Percentiles rank a stretch among this genome's conserved stretches.
Evolutionary conservation across 2,888 invertebrate genomes (phyloP).

Genomic region (Smittia aterrima): DNA sequence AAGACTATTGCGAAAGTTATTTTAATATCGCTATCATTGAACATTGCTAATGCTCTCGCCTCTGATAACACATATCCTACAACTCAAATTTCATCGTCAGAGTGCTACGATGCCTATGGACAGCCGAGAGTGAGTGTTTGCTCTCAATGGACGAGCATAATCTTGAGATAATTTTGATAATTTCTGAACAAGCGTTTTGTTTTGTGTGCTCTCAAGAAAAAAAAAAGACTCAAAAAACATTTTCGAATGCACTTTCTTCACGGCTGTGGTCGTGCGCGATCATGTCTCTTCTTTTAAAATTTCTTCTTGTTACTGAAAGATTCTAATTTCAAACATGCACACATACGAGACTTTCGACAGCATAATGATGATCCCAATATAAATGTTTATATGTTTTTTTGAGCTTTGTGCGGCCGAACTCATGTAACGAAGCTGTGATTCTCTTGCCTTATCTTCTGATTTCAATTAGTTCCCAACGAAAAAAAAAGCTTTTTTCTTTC

Average conservation of each 20-base stretch:
- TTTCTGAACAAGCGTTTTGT: not conserved
- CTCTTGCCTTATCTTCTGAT: constrained; percentile 9
- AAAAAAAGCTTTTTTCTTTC: constrained; percentile 26
- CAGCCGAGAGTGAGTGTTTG: constrained; percentile 56
- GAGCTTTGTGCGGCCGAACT: constrained; percentile 16
- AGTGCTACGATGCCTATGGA: constrained; percentile 59
- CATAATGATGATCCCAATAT: constrained; percentile 15
- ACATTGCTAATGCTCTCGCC: not conserved
- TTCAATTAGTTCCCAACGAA: constrained; percentile 26
- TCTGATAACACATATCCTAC: constrained; percentile 37
- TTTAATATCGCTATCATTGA: constrained; percentile 1
- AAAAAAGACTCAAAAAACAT: too few relatives aligned
- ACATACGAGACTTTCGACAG: not conserved
- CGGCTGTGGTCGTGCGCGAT: not conserved
- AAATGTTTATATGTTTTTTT: constrained; percentile 20
- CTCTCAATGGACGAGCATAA: not conserved
- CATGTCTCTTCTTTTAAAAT: not conserved
- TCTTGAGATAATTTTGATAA: constrained; percentile 4
- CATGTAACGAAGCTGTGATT: not conserved
- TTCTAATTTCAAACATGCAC: constrained; percentile 32
- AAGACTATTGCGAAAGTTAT: not conserved
- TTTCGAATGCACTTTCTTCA: constrained; percentile 18
- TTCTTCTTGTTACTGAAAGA: constrained; percentile 1
- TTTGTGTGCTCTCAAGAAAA: not conserved
- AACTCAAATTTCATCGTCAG: constrained; percentile 44